Base-by-base conservation (phyloP, 1,140 invertebrate species). In the Microplitis mediator region DNA sequence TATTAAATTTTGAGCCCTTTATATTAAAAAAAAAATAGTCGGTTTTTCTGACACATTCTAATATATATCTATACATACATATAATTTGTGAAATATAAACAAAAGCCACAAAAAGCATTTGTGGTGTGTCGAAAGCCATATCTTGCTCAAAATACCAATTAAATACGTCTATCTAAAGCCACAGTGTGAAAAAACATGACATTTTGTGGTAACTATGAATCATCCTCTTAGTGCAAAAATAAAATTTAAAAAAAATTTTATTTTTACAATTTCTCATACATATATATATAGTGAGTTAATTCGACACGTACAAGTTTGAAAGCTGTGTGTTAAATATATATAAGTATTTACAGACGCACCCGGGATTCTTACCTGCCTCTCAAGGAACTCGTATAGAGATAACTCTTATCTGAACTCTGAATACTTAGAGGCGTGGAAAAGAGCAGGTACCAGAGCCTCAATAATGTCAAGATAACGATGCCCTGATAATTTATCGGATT, bases 371-470 rank as follows among this genome's bases (percentile, higher is more conserved):
- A 72, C 74, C 81, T 72, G 74, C 78, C 78, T 76, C 75, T 76
- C 76, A 75, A 76, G 78, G 75, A 80, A 80, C 76, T 45, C 39
- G 6, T 11, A 45, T 67, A 16, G 64, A 81, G 82, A 84, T 83
- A 83, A 84, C 79, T 80, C 39, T 84, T 83, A 84, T 84, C 82
- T 79, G 69, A 74, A 23, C 75, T 79, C 75, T 79, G 78, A 83
- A 84, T 80, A 77, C 77, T 82, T 77, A 63, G 64, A 75, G 68
- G 54, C 34, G 75, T 76, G 75, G 79, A 76, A 11, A 45, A 77
- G 79, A 77, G 76, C 78, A 79, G 79, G 78, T 82, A 81, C 81
- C 77, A 45, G 76, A 74, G 74, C 74, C 39, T 79, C 81, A 83
- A 82, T 82, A 80, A 78, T 75, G 63, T 72, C 62, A 34, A 82